Base-by-base conservation (phyloP, 2,888 invertebrate species). In the Beris chalybata region DNA sequence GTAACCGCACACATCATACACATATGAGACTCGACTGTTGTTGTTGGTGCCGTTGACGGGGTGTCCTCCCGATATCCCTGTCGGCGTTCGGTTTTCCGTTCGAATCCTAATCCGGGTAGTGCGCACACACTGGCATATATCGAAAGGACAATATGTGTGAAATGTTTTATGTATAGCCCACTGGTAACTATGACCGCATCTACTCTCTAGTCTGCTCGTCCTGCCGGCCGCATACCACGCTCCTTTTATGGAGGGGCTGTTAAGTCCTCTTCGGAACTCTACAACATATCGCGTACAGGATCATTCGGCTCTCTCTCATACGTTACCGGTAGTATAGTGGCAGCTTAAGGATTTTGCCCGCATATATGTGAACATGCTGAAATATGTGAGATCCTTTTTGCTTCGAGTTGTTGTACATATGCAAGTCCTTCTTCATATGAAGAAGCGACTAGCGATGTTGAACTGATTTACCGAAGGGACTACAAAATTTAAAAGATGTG, bases 381-480 rank as follows among this genome's bases (percentile, higher is more conserved):
- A 50, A 61, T 50, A 5, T 13, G 48, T 29, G 22, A 22, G 50
- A 6, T 5, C n/a, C 29, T 52, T 29, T n/a, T 43, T 5, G 48
- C 50, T 50, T 13, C 32, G 11, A 12, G 11, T 22, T 43, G 32
- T 22, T 22, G 52, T 29, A 32, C 61, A 48, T 52, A 52, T 7
- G 31, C 50, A 45, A 45, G 57, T 44, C 45, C 13, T 15, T 22
- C 45, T 45, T 13, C 9, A 15, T 6, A 45, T 52, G 52, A 38
- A 38, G 61, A 50, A 9, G 38, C 38, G 38, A 4, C 57, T 22
- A 9, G 22, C 30, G 11, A 52, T 11, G 52, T n/a, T 29, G 48
- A 61, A 50, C 50, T 61, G 61, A 50, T 50, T 61, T 61, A 52
- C 61, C 52, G 38, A 50, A 38, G 61, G n/a, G 50, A 61, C 61